Evolutionary conservation across 2,888 invertebrate genomes (phyloP), one percentile per base, ranked within the genome.

Genomic region (Tachina grossa): DNA sequence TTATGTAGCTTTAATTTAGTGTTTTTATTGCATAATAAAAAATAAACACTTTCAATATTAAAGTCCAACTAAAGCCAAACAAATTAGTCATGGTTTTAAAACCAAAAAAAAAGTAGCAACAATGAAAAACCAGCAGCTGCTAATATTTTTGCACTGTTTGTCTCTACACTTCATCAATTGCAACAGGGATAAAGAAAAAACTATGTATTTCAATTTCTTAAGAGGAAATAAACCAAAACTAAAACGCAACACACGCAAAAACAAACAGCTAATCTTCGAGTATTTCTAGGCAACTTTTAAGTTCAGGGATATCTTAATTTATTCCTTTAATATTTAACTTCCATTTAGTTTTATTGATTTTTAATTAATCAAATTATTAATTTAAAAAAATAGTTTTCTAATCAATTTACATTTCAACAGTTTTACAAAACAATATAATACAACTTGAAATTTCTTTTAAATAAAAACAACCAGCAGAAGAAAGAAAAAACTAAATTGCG

Each of bases 61-160:
- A 78, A 63, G 45, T 66, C 53, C 77, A 49, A 72, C 65, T 57
- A 49, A 65, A 66, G 41, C 69, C 39, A 59, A 77, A 59, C 47
- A 55, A 79, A 69, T 79, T 75, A 75, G 78, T 69, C 69, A 79
- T 61, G 78, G 49, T 66, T 22, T 49, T 39, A 43, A 43, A 8
- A 53, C 45, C 19, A 47, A 47, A 69, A 11, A 10, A 45, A 10
- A 16, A 49, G 22, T 31, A 16, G 63, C 80, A 66, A 51, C 59
- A 79, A 71, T 53, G 31, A 31, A 65, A 41, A 47, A 51, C 4
- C 69, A 69, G 1, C 47, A 41, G 55, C 66, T 43, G 72, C 71
- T 53, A 71, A 55, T 72, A 65, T 1, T 43, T 51, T 61, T 65
- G 55, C 77, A 45, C 39, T 71, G 45, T 47, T 2, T 31, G 31